Evolutionary conservation across 2,113 vertebrate species (phyloP).

Genomic region (Pachycephala philippinensis): DNA sequence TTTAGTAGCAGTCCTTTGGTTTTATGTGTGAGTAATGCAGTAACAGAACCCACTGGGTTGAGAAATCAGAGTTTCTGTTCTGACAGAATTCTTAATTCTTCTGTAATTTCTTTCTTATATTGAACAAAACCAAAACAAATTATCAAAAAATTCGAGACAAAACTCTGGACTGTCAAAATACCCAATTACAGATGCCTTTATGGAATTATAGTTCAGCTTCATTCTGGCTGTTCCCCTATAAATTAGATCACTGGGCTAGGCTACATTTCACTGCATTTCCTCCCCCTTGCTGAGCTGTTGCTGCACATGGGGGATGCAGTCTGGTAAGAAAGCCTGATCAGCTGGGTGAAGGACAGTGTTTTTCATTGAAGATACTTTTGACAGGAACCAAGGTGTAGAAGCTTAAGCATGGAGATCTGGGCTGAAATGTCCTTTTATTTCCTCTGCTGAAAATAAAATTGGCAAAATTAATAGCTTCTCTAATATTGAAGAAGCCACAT

Average conservation of each 20-base stretch:
- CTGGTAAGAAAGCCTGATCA: neutral
- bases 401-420: neutral
- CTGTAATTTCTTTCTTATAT: neutral
- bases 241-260: neutral
- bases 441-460: neutral
- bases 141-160: neutral
- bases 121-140: neutral
- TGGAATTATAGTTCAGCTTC: neutral
- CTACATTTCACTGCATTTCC: neutral
- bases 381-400: neutral
- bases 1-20: neutral
- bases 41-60: accelerated
- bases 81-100: neutral
- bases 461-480: neutral
- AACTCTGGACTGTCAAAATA: neutral
- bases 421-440: neutral
- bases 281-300: neutral
- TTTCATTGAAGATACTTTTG: neutral
- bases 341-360: neutral
- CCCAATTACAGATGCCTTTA: neutral
- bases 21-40: neutral
- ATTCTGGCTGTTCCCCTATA: neutral
- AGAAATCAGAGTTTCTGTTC: neutral
- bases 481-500: neutral
- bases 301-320: neutral